phyloP scores from a whole-genome alignment of 64 coral and sea anemone species.

The Montipora foliosa region DNA sequence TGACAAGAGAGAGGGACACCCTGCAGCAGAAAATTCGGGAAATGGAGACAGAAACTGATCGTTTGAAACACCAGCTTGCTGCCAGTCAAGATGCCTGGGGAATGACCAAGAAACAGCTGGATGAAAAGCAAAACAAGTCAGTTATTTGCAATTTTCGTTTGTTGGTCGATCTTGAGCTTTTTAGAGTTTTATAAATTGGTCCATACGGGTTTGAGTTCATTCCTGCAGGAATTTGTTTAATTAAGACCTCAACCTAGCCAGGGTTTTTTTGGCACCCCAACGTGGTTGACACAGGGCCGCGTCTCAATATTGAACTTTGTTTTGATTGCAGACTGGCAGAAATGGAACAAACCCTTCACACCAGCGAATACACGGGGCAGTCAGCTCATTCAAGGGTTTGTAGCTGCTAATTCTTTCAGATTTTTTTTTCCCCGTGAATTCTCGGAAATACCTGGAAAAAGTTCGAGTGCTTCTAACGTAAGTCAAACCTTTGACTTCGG shows the following conservation, averaged over 20 bases:
- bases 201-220: no score
- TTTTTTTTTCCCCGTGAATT: no score
- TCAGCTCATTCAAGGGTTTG: constrained; percentile 81
- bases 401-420: not conserved
- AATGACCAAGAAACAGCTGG: constrained; percentile 66
- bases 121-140: constrained; percentile 88
- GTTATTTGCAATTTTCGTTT: no score
- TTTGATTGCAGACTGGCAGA: constrained; percentile 52
- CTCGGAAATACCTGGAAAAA: no score
- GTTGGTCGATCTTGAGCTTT: no score
- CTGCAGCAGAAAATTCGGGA: constrained; percentile 86
- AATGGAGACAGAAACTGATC: constrained; percentile 83
- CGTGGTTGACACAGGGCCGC: no score
- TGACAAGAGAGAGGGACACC: constrained; percentile 78
- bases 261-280: no score
- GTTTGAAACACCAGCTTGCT: constrained; percentile 77
- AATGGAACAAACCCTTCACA: constrained; percentile 86
- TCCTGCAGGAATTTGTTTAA: no score
- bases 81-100: constrained; percentile 97
- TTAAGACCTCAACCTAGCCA: no score
- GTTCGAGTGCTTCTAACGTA: no score
- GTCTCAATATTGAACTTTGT: not conserved
- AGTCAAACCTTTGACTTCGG: no score
- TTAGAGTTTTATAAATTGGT: no score
- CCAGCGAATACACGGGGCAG: constrained; percentile 85